These are phyloP conservation scores for Oscheius sp. DNA, from an alignment of 2,888 invertebrate genomes.

Conservation along the genomic window DNA sequence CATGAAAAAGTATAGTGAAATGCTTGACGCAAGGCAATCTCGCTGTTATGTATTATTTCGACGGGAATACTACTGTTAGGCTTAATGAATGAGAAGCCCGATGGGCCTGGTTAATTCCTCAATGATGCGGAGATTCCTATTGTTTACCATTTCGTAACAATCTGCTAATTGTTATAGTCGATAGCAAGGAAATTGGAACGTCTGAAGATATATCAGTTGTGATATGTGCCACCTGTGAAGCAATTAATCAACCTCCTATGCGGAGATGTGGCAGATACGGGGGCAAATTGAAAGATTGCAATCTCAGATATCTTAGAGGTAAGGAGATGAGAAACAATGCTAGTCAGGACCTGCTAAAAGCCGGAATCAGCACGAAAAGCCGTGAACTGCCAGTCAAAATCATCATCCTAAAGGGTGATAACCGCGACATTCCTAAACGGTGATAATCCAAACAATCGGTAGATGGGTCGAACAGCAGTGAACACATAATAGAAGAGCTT, in stretches of 20 bases:
- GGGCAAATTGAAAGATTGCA: constrained; percentile 24
- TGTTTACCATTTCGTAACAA: constrained; percentile 16
- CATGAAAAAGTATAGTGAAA: no score
- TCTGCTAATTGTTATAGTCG: not conserved
- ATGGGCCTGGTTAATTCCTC: constrained; percentile 17
- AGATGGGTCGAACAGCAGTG: constrained; percentile 13
- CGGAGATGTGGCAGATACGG: constrained; percentile 23
- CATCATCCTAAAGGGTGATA: constrained; percentile 12
- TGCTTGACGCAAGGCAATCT: not conserved
- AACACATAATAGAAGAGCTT: constrained; percentile 32
- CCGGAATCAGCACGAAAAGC: constrained; percentile 23
- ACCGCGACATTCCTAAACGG: constrained; percentile 2
- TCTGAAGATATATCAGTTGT: not conserved
- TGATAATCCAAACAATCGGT: not conserved
- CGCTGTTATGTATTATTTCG: not conserved
- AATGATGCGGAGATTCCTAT: constrained; percentile 6
- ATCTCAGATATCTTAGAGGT: not conserved
- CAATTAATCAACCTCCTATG: constrained; percentile 13
- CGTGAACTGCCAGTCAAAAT: constrained; percentile 19
- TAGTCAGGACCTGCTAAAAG: not conserved
- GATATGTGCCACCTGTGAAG: constrained; percentile 21
- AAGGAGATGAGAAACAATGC: not conserved
- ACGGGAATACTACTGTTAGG: not conserved
- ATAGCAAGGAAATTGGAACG: constrained; percentile 7
- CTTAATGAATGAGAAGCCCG: constrained; percentile 17